Evolutionary conservation across 2,797 vertebrate species (phyloP), one percentile per base, ranked within the genome.

Genomic region (Xerus rutilus): DNA sequence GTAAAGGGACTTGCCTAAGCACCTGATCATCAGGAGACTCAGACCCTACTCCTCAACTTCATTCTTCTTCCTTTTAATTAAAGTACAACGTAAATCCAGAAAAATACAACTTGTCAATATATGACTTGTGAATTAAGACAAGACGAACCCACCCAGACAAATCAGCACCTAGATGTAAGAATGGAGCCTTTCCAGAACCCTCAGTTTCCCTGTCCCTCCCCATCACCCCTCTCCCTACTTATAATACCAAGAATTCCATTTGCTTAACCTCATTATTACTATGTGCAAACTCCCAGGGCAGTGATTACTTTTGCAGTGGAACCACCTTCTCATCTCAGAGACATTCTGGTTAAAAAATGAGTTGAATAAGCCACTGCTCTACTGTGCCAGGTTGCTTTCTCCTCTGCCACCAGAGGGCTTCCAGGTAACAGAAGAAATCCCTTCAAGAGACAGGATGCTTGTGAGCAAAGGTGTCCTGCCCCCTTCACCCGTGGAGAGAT

Each of bases 391-490:
- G 3, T 35, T 84, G 52, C 32, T 79, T 28, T 78, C 72, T 74
- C 30, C 6, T 95, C 43, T 72, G 30, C 74, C 64, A 82, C 30
- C 47, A 54, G 57, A 96, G 32, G 20, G 28, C 57, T 59, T 67
- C 45, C 28, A 57, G 28, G 49, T 3, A 43, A 52, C 54, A 73
- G 85, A 88, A 67, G 28, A 67, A 70, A 15, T 64, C 15, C 45
- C 10, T 85, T 70, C 9, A 21, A 6, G 70, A 92, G 10, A 49
- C 2, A 49, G 32, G 39, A 14, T 35, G 30, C 25, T 49, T 94
- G 11, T 25, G 65, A 90, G 62, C 67, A 76, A 45, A 76, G 45
- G 13, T 28, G 20, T 32, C 17, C 0, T 0, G 11, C 13, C 28
- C 67, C 8, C 62, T 70, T 72, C 4, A 6, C 4, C 39, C 43